Percentiles rank a stretch among this genome's conserved stretches.
phyloP scores from a whole-genome alignment of 2,797 vertebrate genomes.

The Scyliorhinus canicula region DNA sequence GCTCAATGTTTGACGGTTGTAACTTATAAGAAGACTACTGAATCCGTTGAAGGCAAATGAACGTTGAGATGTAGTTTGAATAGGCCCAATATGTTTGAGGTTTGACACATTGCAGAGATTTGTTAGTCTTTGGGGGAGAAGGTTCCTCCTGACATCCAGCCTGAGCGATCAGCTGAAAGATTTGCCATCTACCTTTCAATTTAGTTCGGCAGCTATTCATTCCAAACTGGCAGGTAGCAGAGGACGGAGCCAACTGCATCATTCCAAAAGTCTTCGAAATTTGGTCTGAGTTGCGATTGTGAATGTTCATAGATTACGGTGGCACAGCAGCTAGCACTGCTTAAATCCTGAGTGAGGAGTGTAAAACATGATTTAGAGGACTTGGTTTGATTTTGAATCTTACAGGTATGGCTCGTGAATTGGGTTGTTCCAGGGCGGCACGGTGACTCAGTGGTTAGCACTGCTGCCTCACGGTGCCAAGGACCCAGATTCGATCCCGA shows the following conservation, averaged over 20 bases:
- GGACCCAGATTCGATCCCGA: too few species aligned
- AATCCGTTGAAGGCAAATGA: not conserved
- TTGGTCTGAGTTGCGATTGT: not conserved
- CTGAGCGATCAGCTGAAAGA: not conserved
- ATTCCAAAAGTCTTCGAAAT: not conserved
- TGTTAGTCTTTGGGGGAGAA: not conserved
- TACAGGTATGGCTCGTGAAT: too few species aligned
- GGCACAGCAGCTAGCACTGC: too few species aligned
- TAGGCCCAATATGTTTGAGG: not conserved
- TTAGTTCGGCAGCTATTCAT: not conserved
- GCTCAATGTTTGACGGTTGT: not conserved
- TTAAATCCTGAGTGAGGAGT: too few species aligned
- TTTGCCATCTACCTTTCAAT: not conserved
- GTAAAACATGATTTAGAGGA: too few species aligned
- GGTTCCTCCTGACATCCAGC: not conserved
- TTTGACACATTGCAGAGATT: not conserved
- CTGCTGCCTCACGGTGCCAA: too few species aligned
- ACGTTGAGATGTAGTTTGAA: not conserved
- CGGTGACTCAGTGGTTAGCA: too few species aligned
- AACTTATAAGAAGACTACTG: not conserved
- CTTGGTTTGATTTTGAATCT: too few species aligned
- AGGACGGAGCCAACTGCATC: not conserved
- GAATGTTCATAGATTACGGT: not conserved
- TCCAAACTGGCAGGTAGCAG: not conserved
- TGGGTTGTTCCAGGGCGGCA: too few species aligned